Conservation (phyloP, 2,113 vertebrate genomes). For the Jacana jacana region DNA sequence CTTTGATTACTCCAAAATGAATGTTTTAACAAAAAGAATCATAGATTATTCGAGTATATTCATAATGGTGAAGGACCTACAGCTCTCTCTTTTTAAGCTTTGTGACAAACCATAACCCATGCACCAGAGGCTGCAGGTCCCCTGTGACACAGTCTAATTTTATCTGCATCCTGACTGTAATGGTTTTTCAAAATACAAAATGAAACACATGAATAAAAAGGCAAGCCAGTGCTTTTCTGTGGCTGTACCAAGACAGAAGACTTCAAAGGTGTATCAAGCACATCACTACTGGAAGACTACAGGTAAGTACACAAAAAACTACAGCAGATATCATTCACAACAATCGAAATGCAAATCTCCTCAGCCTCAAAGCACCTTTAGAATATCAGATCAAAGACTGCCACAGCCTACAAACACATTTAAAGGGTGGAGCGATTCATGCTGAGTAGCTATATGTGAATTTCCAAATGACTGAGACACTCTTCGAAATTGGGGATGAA, state of each 20-base stretch:
- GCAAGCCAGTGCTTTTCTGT: background rate
- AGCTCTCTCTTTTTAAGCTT: background rate
- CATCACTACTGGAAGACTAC: background rate
- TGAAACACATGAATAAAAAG: background rate
- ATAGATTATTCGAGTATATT: background rate
- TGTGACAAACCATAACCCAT: background rate
- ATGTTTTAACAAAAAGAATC: background rate
- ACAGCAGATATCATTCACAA: background rate
- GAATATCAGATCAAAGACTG: background rate
- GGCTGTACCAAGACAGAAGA: background rate
- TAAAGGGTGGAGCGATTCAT: background rate
- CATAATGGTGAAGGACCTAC: background rate
- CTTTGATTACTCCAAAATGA: background rate
- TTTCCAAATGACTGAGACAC: background rate
- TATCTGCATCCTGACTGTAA: background rate
- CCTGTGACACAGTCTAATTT: background rate
- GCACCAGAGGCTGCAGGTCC: background rate
- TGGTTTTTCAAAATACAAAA: background rate
- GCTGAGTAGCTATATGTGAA: background rate
- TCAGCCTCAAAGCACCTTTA: background rate
- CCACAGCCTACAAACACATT: background rate
- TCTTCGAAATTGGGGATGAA: background rate
- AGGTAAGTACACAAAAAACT: background rate
- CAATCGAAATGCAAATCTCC: background rate
- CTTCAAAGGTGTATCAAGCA: background rate